Evolutionary conservation across 1,140 invertebrate species (phyloP), one percentile per base, ranked within the genome.

Genomic region (Megalonaias nervosa): DNA sequence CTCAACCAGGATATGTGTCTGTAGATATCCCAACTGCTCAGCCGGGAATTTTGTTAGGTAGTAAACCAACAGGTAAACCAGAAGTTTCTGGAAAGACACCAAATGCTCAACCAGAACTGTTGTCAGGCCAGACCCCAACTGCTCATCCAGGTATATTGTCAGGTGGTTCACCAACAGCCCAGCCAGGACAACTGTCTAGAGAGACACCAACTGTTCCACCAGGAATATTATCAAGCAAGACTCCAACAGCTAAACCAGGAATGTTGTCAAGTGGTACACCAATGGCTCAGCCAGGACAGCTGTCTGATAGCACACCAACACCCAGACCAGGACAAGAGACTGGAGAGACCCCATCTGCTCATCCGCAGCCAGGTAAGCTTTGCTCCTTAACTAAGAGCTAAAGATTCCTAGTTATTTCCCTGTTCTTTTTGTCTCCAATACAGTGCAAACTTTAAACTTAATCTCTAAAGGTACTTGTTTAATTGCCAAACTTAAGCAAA

Each of bases 21-120:
- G 67, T n/a, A 23, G 14, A 56, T n/a, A 17, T 48, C 23, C 71
- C 75, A 21, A 75, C 80, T 23, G 69, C 75, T 76, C 61, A 74
- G 12, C 76, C 76, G 38, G 23, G 13, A 48, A 11, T 55, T 23
- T 19, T 17, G 14, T n/a, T n/a, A 11, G 64, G 58, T 16, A 59
- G 70, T 6, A 23, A 55, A 19, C 75, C 76, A 56, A 78, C 76
- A 62, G 68, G 69, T 26, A 64, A 71, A 67, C 75, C 75, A 55
- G 69, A 55, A 17, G 16, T 21, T 6, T 23, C 67, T 48, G 61
- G 21, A 31, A n/a, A 57, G n/a, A 57, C 74, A 21, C 62, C 75
- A 64, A 68, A 65, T 19, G 75, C 74, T 62, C 59, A 69, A 31
- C 67, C 76, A 61, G 55, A 31, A 59, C n/a, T 26, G 4, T 31